These are phyloP conservation scores for Cydia strobilella DNA, from an alignment of 1,140 invertebrate species.

Conservation along the genomic window DNA sequence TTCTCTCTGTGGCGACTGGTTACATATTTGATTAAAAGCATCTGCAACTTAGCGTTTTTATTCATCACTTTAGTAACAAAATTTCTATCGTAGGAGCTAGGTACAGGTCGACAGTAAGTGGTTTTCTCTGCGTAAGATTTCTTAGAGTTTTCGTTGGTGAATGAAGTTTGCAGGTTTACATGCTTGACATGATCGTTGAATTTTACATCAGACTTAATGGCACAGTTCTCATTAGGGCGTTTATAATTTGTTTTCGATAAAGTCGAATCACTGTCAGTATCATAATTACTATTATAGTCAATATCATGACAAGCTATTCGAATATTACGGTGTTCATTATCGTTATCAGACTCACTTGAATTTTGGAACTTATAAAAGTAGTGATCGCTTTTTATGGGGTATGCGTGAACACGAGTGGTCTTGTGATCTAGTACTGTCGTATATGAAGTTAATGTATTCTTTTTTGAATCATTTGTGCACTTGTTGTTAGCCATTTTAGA, in stretches of 20 bases:
- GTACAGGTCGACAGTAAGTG: conserved; percentile 59
- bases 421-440: not conserved
- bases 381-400: not conserved
- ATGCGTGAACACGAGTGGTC: not conserved
- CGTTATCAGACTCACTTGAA: not conserved
- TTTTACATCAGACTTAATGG: not conserved
- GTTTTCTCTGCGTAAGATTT: conserved; percentile 49
- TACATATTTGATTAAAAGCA: conserved; percentile 49
- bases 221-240: not conserved
- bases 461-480: not conserved
- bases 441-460: not conserved
- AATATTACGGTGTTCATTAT: not conserved
- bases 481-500: not conserved
- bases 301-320: not conserved
- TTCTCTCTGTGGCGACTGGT: conserved; percentile 51
- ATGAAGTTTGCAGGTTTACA: conserved; percentile 1
- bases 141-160: conserved; percentile 35
- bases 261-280: not conserved
- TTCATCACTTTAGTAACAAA: conserved; percentile 57
- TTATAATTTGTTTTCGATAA: not conserved
- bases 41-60: conserved; percentile 54
- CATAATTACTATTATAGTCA: not conserved
- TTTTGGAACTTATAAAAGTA: not conserved
- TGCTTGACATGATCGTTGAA: not conserved
- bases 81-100: conserved; percentile 51